A percentile compares a stretch with the other conserved stretches of the same genome.
phyloP scores from a whole-genome alignment of 1,140 invertebrate species.

The Drosophila sproati region DNA sequence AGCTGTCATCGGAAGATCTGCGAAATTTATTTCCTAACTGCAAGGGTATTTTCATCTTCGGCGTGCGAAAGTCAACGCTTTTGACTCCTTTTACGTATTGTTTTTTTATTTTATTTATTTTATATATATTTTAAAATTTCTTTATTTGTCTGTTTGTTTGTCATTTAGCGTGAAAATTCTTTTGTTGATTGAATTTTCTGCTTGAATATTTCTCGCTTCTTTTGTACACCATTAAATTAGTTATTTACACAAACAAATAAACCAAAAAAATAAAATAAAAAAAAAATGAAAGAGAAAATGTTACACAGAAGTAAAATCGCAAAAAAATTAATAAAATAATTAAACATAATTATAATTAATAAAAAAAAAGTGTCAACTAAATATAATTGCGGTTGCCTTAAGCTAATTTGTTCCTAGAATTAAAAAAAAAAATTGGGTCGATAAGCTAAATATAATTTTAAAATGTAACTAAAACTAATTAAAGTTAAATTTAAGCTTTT shows the following conservation, averaged over 20 bases:
- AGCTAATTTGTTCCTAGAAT: constrained; percentile 64
- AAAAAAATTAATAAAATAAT: constrained; percentile 40
- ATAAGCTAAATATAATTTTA: constrained; percentile 12
- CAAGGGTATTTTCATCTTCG: constrained; percentile 3
- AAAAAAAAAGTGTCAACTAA: constrained; percentile 32
- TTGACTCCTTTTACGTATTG: too few relatives aligned
- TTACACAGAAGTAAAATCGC: constrained; percentile 20
- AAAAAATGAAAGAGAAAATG: constrained; percentile 24
- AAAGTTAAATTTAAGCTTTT: background rate
- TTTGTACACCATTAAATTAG: constrained; percentile 41
- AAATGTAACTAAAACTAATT: constrained; percentile 19
- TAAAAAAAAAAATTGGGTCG: constrained; percentile 48
- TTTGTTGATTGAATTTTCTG: constrained; percentile 56
- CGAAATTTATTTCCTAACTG: background rate
- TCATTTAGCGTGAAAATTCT: constrained; percentile 52
- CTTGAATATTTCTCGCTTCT: constrained; percentile 30
- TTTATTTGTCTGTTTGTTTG: constrained; percentile 1
- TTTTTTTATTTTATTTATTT: constrained; percentile 5
- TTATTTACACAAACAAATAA: constrained; percentile 44
- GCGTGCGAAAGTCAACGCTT: background rate
- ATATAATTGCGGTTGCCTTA: constrained; percentile 25
- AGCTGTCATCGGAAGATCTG: too few relatives aligned
- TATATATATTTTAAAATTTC: background rate
- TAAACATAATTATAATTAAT: constrained; percentile 12
- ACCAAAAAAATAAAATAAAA: constrained; percentile 43